These are phyloP conservation scores for Apis florea DNA, from an alignment of 1,140 invertebrate genomes.

Conservation along the genomic window DNA sequence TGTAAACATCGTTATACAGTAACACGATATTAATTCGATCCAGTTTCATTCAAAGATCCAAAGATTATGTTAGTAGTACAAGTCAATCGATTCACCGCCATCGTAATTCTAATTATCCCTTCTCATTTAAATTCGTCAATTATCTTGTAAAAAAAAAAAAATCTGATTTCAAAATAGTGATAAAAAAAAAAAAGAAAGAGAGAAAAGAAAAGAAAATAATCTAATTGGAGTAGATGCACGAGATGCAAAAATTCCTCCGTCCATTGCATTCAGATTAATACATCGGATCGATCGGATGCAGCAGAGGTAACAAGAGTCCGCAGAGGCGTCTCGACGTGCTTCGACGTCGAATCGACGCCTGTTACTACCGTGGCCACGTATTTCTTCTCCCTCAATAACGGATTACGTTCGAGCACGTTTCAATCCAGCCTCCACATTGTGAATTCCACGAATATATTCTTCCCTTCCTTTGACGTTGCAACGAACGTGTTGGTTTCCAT, in stretches of 20 bases:
- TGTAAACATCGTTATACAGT: no score
- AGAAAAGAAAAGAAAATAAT: neutral
- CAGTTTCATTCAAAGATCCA: no score
- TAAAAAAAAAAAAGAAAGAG: neutral
- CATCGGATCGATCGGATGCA: constrained; percentile 27
- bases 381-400: constrained; percentile 32
- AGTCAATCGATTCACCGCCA: neutral
- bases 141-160: no score
- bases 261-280: neutral
- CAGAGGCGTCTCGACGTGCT: constrained; percentile 39
- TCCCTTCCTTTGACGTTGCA: neutral
- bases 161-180: neutral
- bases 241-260: neutral
- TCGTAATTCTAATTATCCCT: neutral
- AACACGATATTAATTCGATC: no score
- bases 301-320: neutral
- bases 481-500: constrained; percentile 18
- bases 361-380: constrained; percentile 14
- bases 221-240: neutral
- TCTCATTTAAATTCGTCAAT: neutral
- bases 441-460: constrained; percentile 33
- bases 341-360: constrained; percentile 32
- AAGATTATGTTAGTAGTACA: neutral
- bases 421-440: constrained; percentile 15
- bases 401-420: constrained; percentile 32